Evolutionary conservation across 2,113 vertebrate species (phyloP), one percentile per base, ranked within the genome.

Genomic region (Pimephales promelas): DNA sequence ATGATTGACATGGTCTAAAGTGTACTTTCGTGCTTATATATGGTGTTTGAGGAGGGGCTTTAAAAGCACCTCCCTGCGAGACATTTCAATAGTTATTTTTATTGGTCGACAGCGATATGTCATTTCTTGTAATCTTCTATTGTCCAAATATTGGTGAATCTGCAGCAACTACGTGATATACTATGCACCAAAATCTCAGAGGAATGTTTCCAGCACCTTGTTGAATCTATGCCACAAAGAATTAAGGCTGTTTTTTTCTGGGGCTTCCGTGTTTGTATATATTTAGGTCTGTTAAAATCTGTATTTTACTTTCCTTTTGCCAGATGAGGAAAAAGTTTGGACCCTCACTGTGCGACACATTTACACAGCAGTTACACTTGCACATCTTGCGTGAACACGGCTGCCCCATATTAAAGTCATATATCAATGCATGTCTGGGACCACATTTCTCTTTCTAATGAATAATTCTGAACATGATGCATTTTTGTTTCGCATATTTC

Each of bases 11-110:
- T 28, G 4, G 3, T 20, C 40, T 49, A 31, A 64, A 79, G 4
- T 11, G 36, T 47, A 49, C 10, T 31, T 80, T 47, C n/a, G 24
- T 80, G 59, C 78, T 79, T 79, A 20, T 49, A 79, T 26, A 80
- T 40, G 59, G 78, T 80, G 59, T n/a, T 18, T 47, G 40, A 78
- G 14, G 20, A 78, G 7, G 34, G 36, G 22, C 59, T 61, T 78
- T 61, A 24, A 18, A 14, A 45, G 18, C 24, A 49, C n/a, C n/a
- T n/a, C n/a, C n/a, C n/a, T n/a, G n/a, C n/a, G n/a, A 49, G 26
- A 80, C 61, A 18, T 61, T 49, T 1, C 49, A 80, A 52, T 70
- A 2, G 7, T 79, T 16, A 18, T 64, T 66, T 79, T 49, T 66
- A 24, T 10, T 10, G 9, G 34, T 61, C 14, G 3, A 11, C 75